Evolutionary conservation across 2,113 vertebrate genomes (phyloP).

Genomic region (Okapia johnstoni): DNA sequence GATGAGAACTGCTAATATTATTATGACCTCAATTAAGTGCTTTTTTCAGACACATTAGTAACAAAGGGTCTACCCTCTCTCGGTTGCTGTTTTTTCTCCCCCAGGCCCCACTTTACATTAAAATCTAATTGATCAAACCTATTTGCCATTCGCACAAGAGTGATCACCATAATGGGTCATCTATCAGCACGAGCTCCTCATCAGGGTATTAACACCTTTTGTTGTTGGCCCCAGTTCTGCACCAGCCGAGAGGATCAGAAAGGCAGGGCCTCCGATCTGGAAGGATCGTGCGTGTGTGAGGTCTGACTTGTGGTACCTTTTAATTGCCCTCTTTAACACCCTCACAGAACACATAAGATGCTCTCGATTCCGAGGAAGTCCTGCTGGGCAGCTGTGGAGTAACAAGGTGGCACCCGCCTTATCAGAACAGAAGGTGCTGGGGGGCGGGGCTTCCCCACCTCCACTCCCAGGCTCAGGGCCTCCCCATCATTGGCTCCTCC

Average conservation of each 20-base stretch:
- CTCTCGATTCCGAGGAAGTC: slow-evolving; percentile 76
- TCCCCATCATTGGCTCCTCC: neutral
- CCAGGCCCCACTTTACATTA: slow-evolving; percentile 87
- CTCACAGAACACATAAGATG: slow-evolving; percentile 55
- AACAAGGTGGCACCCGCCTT: slow-evolving; percentile 74
- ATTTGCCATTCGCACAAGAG: slow-evolving; percentile 91
- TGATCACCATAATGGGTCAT: slow-evolving; percentile 92
- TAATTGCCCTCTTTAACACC: slow-evolving; percentile 75
- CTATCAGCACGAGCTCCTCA: slow-evolving; percentile 92
- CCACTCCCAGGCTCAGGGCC: neutral
- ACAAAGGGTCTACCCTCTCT: slow-evolving; percentile 84
- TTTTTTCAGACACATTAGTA: slow-evolving; percentile 86
- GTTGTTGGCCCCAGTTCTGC: slow-evolving; percentile 88
- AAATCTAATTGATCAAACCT: slow-evolving; percentile 93
- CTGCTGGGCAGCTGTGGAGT: slow-evolving; percentile 62
- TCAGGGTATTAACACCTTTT: slow-evolving; percentile 99
- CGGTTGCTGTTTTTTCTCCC: slow-evolving; percentile 75
- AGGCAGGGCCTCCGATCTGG: slow-evolving; percentile 88
- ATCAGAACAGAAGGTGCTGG: slow-evolving; percentile 68
- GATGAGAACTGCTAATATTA: slow-evolving; percentile 86
- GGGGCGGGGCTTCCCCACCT: neutral
- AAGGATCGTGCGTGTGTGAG: slow-evolving; percentile 77
- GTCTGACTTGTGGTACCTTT: slow-evolving; percentile 79
- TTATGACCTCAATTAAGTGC: slow-evolving; percentile 89
- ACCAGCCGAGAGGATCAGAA: slow-evolving; percentile 90